Conservation (phyloP, 2,888 invertebrate species). For the Scaptomyza polygonia region DNA sequence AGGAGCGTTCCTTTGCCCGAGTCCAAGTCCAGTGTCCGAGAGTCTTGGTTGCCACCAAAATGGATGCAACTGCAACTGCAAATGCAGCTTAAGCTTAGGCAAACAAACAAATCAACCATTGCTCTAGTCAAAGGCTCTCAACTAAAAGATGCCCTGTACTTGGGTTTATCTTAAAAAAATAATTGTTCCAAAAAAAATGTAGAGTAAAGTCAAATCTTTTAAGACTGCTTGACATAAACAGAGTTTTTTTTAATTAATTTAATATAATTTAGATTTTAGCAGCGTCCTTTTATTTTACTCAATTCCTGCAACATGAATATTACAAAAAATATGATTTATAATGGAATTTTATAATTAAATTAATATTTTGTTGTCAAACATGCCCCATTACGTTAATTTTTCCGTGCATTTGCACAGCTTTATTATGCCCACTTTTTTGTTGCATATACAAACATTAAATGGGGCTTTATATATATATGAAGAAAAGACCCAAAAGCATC, state of each 20-base stretch:
- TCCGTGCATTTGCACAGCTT: neutral
- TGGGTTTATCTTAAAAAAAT: neutral
- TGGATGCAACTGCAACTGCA: slow-evolving; percentile 58
- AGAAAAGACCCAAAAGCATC: slow-evolving; percentile 66
- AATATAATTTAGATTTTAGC: too few species aligned
- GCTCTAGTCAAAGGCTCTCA: neutral
- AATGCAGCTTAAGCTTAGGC: slow-evolving; percentile 48
- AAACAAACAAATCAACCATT: slow-evolving; percentile 53
- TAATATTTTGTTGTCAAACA: neutral
- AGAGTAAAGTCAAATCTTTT: too few species aligned
- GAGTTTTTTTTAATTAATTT: too few species aligned
- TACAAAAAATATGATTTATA: too few species aligned
- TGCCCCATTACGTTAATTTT: neutral
- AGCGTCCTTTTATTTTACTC: too few species aligned
- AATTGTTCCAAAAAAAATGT: neutral
- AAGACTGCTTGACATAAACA: too few species aligned
- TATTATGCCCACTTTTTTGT: slow-evolving; percentile 1
- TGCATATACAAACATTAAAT: neutral
- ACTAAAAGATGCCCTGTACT: slow-evolving; percentile 3
- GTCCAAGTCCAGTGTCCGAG: slow-evolving; percentile 16
- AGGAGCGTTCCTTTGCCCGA: slow-evolving; percentile 51
- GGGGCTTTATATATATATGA: slow-evolving; percentile 1
- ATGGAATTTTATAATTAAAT: too few species aligned
- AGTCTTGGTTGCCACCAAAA: slow-evolving; percentile 62
- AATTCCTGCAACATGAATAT: too few species aligned